These are phyloP conservation scores for Avahi laniger DNA, from an alignment of 2,797 vertebrate genomes.

Conservation along the genomic window DNA sequence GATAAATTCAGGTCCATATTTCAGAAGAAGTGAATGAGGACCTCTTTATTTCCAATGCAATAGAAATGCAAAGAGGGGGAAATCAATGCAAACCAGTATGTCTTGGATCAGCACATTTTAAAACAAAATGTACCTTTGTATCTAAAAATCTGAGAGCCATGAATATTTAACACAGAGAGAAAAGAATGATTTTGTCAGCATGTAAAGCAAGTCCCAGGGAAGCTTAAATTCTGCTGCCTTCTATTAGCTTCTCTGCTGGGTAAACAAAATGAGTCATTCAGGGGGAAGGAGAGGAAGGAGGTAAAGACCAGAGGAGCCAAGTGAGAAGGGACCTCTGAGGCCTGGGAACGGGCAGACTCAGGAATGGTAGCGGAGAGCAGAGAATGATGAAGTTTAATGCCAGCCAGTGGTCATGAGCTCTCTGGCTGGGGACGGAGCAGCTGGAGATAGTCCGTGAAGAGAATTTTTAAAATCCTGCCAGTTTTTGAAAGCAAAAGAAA, in stretches of 20 bases:
- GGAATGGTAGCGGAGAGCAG: background rate
- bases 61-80: conserved; percentile 76
- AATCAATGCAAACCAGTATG: conserved; percentile 72
- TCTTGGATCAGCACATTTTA: conserved; percentile 83
- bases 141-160: conserved; percentile 84
- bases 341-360: background rate
- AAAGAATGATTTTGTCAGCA: conserved; percentile 86
- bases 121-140: conserved; percentile 87
- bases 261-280: conserved; percentile 85
- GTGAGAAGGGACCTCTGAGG: conserved; percentile 3
- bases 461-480: conserved; percentile 62
- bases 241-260: conserved; percentile 84
- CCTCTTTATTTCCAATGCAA: conserved; percentile 67
- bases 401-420: conserved; percentile 52
- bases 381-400: conserved; percentile 5
- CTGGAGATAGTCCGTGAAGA: conserved; percentile 41
- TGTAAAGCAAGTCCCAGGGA: conserved; percentile 84
- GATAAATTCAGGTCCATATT: conserved; percentile 77
- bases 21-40: conserved; percentile 70
- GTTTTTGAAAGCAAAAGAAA: conserved; percentile 29
- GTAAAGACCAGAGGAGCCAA: background rate
- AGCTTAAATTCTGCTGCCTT: conserved; percentile 84
- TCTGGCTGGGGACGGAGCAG: conserved; percentile 46
- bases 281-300: conserved; percentile 60
- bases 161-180: conserved; percentile 86